Percentiles rank a stretch among this genome's conserved stretches.
Evolutionary conservation across 2,113 vertebrate genomes (phyloP).

Genomic region (Galeopterus variegatus): DNA sequence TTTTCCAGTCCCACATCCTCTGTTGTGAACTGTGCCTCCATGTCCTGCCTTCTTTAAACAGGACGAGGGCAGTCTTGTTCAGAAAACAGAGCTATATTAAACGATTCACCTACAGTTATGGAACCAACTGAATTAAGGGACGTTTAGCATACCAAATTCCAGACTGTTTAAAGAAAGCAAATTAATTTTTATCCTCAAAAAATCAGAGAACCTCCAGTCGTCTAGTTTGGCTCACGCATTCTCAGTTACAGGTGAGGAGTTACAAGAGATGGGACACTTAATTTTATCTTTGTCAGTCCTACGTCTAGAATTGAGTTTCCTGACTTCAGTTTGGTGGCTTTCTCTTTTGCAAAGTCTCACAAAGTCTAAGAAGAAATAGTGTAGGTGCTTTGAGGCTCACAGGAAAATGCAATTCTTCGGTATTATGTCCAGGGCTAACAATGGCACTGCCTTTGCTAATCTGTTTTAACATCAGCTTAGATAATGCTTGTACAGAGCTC

Average conservation of each 20-base stretch:
- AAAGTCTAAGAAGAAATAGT: background rate
- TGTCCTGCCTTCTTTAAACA: background rate
- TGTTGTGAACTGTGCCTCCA: background rate
- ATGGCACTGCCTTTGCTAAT: background rate
- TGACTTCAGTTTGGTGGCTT: background rate
- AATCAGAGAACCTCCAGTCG: background rate
- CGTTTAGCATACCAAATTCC: background rate
- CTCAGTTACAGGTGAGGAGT: background rate
- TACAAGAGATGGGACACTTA: background rate
- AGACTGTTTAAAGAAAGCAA: background rate
- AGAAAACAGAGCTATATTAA: background rate
- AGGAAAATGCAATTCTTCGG: background rate
- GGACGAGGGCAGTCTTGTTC: background rate
- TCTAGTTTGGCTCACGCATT: background rate
- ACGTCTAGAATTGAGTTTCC: background rate
- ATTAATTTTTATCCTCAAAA: background rate
- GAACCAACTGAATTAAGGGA: background rate
- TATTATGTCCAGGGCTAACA: background rate
- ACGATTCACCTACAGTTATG: background rate
- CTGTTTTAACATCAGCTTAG: background rate
- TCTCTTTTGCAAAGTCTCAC: background rate
- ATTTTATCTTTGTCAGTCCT: background rate
- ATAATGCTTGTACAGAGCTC: fast-evolving
- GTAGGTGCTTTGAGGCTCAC: background rate
- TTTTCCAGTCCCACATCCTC: too few species aligned